phyloP scores from a whole-genome alignment of 1,140 invertebrate genomes.

The Pristionchus pacificus region DNA sequence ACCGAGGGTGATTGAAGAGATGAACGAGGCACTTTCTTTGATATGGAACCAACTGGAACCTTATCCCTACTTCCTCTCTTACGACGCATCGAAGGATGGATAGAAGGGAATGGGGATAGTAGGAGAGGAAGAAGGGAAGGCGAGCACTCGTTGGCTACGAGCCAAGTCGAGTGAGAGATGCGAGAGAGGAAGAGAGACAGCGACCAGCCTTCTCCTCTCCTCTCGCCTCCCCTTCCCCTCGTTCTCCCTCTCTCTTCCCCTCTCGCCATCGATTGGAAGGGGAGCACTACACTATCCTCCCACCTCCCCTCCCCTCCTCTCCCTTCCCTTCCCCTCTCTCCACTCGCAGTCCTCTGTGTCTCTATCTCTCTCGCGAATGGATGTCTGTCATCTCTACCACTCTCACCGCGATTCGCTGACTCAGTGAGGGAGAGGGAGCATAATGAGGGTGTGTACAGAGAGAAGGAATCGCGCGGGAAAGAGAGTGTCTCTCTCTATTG shows the following conservation, averaged over 20 bases:
- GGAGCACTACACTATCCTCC: constrained; percentile 15
- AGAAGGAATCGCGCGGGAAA: not conserved
- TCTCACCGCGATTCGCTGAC: not conserved
- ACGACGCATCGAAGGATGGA: no score
- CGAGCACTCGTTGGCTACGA: not conserved
- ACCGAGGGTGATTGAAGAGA: no score
- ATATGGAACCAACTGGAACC: no score
- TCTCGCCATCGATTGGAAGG: constrained; percentile 17
- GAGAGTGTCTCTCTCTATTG: no score
- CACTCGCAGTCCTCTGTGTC: constrained; percentile 1
- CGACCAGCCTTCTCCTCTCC: constrained; percentile 9
- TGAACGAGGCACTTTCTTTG: no score
- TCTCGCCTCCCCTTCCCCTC: not conserved
- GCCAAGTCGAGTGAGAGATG: not conserved
- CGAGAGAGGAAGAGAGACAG: constrained; percentile 2
- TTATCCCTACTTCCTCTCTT: no score
- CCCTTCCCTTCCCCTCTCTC: constrained; percentile 5
- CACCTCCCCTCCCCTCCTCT: not conserved
- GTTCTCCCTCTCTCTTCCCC: not conserved
- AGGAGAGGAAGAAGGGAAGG: no score
- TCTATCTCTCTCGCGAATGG: constrained; percentile 13
- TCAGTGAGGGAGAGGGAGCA: not conserved
- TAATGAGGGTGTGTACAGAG: not conserved
- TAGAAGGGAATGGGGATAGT: no score
- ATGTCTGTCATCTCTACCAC: constrained; percentile 1